These are phyloP conservation scores for Epinotia ramella DNA, from an alignment of 2,888 invertebrate species.

Conservation along the genomic window DNA sequence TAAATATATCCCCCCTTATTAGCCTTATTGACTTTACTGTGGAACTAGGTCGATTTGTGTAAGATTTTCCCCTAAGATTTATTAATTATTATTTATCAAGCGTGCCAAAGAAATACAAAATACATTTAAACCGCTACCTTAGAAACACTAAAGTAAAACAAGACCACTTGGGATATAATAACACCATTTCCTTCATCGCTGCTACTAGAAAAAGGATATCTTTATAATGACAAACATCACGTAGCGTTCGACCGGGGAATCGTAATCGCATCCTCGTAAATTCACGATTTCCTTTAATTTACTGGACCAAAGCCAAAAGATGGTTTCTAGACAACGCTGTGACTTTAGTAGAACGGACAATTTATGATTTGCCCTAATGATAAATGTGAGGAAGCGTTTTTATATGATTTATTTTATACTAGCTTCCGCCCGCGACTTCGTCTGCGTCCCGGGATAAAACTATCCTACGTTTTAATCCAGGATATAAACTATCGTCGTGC, in stretches of 20 bases:
- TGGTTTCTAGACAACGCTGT: constrained; percentile 38
- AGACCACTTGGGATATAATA: neutral
- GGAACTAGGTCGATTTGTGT: too few species aligned
- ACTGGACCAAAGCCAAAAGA: constrained; percentile 40
- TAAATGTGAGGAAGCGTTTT: constrained; percentile 38
- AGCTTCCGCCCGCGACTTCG: too few species aligned
- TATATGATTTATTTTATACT: constrained; percentile 35
- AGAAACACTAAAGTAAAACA: neutral
- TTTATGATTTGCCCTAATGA: constrained; percentile 42
- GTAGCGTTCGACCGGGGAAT: constrained; percentile 15
- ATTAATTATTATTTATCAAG: too few species aligned
- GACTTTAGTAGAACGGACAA: constrained; percentile 37
- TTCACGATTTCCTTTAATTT: constrained; percentile 41
- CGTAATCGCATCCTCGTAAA: constrained; percentile 36
- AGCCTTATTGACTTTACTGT: too few species aligned
- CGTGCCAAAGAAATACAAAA: too few species aligned
- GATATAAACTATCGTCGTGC: too few species aligned
- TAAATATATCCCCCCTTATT: too few species aligned
- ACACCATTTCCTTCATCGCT: neutral
- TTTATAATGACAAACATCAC: constrained; percentile 23
- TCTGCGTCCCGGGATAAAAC: too few species aligned
- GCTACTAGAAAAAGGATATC: constrained; percentile 6
- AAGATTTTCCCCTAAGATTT: too few species aligned
- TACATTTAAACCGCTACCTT: too few species aligned
- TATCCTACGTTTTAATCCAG: too few species aligned